phyloP scores from a whole-genome alignment of 2,797 vertebrate species.

The Chaetodon trifasciatus region DNA sequence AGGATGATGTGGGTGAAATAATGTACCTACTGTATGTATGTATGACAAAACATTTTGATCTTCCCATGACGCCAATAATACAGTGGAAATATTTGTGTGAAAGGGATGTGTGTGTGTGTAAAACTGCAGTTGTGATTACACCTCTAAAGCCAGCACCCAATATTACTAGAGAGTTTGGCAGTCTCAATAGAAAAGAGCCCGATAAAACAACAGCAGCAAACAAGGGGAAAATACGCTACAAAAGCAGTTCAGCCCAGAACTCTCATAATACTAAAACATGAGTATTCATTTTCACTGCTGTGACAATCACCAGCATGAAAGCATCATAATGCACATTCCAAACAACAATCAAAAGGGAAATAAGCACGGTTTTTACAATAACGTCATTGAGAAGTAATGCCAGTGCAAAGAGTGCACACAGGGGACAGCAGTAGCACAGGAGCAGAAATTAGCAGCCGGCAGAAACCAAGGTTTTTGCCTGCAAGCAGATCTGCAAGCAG shows the following conservation, averaged over 20 bases:
- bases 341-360: constrained; percentile 1
- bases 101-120: neutral
- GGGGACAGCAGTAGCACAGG: neutral
- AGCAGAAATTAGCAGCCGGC: constrained; percentile 2
- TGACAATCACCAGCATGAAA: constrained; percentile 15
- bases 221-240: constrained; percentile 1
- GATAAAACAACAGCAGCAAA: too few relatives aligned
- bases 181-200: neutral
- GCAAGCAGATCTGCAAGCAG: neutral
- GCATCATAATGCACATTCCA: neutral
- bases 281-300: constrained; percentile 10
- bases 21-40: neutral
- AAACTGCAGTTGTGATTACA: constrained; percentile 1
- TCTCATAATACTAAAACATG: constrained; percentile 3
- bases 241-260: constrained; percentile 12
- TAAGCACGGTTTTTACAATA: neutral
- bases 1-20: neutral
- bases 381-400: neutral
- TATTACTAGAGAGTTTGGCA: neutral
- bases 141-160: constrained; percentile 1
- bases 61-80: neutral
- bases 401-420: neutral
- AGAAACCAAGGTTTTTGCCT: neutral
- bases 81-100: neutral
- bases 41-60: neutral